Evolutionary conservation across 1,140 invertebrate species (phyloP), one percentile per base, ranked within the genome.

Genomic region (Venturia canescens): DNA sequence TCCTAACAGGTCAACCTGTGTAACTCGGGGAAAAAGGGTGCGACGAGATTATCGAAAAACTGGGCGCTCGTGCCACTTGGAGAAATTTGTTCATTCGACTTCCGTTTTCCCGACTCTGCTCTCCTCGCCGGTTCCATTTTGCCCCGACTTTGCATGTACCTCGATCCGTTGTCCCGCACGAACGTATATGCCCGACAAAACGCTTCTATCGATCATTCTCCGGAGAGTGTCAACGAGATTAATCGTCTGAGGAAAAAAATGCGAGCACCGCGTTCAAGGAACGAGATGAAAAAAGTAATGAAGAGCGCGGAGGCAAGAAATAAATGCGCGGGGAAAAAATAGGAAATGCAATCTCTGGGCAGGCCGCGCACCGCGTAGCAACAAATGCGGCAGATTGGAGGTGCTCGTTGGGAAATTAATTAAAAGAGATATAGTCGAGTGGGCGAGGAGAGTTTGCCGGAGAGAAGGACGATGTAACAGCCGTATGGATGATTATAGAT

Each of bases 201-300:
- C 21, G 1, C 6, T 18, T 11, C 67, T 34, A 38, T 70, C 18
- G 38, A 70, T 70, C 67, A 70, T 31, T 31, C 67, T 21, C 53
- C 13, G 21, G 67, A n/a, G 67, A 34, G 67, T 70, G 67, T 70
- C 67, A 70, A 70, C 67, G 67, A 70, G 67, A 70, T 70, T 70
- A 70, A 70, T 70, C 67, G 34, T 70, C 21, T 70, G 21, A 6
- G 67, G 67, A 70, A 70, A 70, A 70, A n/a, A 18, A 44, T 44
- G 38, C 38, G n/a, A n/a, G n/a, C 21, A 70, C 29, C 29, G 27
- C 67, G 67, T 70, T 21, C 67, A 70, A 70, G 38, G 21, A 70
- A 18, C 38, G n/a, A 38, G 18, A 70, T 23, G 21, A 38, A 70
- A 34, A 34, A n/a, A 34, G 27, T 34, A 21, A 38, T 31, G 31